Percentiles rank a stretch among this genome's conserved stretches.
Conservation (phyloP, 53 echinoderm and acorn worm species). For the Mesocentrotus franciscanus region DNA sequence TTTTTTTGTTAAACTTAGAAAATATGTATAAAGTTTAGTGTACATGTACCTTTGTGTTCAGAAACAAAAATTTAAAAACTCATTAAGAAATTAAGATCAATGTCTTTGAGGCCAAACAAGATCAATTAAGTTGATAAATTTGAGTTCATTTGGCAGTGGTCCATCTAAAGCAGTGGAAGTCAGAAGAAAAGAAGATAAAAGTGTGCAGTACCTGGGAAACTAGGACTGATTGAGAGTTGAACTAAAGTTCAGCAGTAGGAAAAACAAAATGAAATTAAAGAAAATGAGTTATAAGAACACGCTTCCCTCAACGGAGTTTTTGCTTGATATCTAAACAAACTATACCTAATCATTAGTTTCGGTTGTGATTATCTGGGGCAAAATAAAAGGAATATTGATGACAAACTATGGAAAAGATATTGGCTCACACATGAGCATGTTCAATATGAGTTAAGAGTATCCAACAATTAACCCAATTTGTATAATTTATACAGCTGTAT, state of each 20-base stretch:
- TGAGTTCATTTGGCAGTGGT: not conserved
- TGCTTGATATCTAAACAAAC: slow-evolving; percentile 22
- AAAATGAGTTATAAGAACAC: not conserved
- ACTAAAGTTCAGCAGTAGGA: slow-evolving; percentile 1
- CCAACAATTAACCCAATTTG: too few species aligned
- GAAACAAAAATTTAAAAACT: not conserved
- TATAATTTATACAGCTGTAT: too few species aligned
- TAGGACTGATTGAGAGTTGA: slow-evolving; percentile 40
- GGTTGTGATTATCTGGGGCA: slow-evolving; percentile 16
- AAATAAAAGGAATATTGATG: not conserved
- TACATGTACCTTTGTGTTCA: not conserved
- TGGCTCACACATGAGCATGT: not conserved
- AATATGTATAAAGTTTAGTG: too few species aligned
- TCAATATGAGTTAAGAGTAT: too few species aligned
- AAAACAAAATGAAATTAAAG: slow-evolving; percentile 15
- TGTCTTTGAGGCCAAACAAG: not conserved
- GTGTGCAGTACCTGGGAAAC: slow-evolving; percentile 18
- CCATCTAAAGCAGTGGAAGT: not conserved
- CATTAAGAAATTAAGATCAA: not conserved
- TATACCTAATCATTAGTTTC: slow-evolving; percentile 24
- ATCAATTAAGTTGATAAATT: slow-evolving; percentile 13
- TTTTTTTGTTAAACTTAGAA: too few species aligned
- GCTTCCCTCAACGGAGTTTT: not conserved
- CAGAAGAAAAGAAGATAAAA: not conserved
- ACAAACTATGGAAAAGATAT: not conserved